phyloP scores from a whole-genome alignment of 2,113 vertebrate genomes.

The Aspiorhynchus laticeps region DNA sequence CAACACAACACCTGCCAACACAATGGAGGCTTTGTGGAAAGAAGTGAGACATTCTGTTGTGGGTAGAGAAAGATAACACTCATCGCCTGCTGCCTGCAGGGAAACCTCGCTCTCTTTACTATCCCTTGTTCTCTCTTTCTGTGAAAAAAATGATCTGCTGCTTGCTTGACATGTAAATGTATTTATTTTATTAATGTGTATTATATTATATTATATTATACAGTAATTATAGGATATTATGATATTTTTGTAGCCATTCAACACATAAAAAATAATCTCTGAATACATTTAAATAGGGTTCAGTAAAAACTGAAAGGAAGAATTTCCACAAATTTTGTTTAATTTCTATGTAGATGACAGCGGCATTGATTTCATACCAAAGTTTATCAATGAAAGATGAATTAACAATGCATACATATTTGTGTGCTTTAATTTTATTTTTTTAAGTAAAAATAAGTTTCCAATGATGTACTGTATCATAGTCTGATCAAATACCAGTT shows the following conservation, averaged over 20 bases:
- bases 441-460: neutral
- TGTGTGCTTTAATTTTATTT: neutral
- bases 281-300: too few relatives aligned
- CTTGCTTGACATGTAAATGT: neutral
- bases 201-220: neutral
- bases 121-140: neutral
- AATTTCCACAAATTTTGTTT: too few relatives aligned
- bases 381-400: too few relatives aligned
- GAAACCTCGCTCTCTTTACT: neutral
- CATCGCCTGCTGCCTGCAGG: neutral
- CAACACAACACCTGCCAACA: slow-evolving; percentile 32
- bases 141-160: neutral
- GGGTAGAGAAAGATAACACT: slow-evolving; percentile 32
- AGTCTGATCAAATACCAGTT: neutral
- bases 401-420: neutral
- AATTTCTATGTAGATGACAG: too few relatives aligned
- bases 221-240: too few relatives aligned
- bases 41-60: slow-evolving; percentile 19
- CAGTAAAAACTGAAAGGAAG: too few relatives aligned
- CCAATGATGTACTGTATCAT: neutral
- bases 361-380: too few relatives aligned
- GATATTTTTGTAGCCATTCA: too few relatives aligned
- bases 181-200: too few relatives aligned
- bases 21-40: slow-evolving; percentile 26
- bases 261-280: too few relatives aligned